phyloP scores from a whole-genome alignment of 2,113 vertebrate species.

The Grantiella picta region DNA sequence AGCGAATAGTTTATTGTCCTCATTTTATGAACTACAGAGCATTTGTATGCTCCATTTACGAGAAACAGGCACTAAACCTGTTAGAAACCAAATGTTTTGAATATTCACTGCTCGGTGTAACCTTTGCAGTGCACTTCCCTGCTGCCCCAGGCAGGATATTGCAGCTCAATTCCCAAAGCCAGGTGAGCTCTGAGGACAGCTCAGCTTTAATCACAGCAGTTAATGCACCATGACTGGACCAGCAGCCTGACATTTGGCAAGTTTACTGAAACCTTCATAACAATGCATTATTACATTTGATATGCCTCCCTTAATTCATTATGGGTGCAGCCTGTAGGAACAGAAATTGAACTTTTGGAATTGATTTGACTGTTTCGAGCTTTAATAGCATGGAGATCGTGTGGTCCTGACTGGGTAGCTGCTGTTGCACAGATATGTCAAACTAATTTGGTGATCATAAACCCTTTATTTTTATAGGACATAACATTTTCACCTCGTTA shows the following conservation, averaged over 20 bases:
- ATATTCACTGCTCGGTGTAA: constrained; percentile 10
- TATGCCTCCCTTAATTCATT: constrained; percentile 42
- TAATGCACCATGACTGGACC: not conserved
- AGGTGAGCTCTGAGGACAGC: constrained; percentile 33
- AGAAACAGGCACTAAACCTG: not conserved
- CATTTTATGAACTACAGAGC: not conserved
- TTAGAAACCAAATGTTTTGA: not conserved
- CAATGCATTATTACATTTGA: constrained; percentile 22
- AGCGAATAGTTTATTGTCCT: not conserved
- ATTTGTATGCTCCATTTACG: not conserved
- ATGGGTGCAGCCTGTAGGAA: constrained; percentile 20
- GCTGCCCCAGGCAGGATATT: not conserved
- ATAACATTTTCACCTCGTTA: not conserved
- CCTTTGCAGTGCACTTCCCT: not conserved
- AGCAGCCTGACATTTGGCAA: constrained; percentile 25
- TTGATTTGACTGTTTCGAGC: not conserved
- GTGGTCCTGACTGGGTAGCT: not conserved
- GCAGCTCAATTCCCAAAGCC: constrained; percentile 14
- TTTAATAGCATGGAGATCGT: not conserved
- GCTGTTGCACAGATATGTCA: not conserved
- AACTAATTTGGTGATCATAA: not conserved
- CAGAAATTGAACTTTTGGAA: constrained; percentile 42
- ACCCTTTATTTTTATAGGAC: not conserved
- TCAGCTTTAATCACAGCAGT: not conserved
- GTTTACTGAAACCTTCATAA: constrained; percentile 41